A percentile compares a stretch with the other conserved stretches of the same genome.
Evolutionary conservation across 2,113 vertebrate genomes (phyloP).

Genomic region (Limanda limanda): DNA sequence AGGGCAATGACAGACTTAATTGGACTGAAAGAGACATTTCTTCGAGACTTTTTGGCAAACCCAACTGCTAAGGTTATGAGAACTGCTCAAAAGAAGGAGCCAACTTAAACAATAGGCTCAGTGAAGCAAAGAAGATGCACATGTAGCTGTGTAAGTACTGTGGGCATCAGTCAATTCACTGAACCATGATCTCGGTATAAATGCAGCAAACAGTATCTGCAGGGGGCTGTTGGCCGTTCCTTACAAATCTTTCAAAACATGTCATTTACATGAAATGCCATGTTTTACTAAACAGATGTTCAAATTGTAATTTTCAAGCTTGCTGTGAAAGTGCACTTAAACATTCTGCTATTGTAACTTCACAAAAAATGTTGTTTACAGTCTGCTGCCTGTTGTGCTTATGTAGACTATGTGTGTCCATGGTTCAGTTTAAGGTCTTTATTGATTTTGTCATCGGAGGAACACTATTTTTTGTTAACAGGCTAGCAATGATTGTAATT

Average conservation of each 20-base stretch:
- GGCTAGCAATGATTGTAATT: not conserved
- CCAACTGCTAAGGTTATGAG: conserved; percentile 52
- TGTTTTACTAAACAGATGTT: not conserved
- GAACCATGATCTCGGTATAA: conserved; percentile 37
- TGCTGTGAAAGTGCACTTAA: conserved; percentile 1
- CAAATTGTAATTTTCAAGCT: not conserved
- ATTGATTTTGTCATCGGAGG: not conserved
- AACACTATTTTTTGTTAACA: not conserved
- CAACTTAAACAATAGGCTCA: conserved; percentile 53
- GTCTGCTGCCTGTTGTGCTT: not conserved
- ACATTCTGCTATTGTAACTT: not conserved
- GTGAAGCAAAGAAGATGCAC: conserved; percentile 13
- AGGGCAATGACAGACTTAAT: conserved; percentile 74
- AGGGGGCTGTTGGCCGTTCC: conserved; percentile 32
- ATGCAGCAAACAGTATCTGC: conserved; percentile 42
- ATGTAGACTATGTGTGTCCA: not conserved
- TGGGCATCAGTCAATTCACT: conserved; percentile 48
- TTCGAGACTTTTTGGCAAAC: conserved; percentile 58
- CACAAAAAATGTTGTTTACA: not conserved
- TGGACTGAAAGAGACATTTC: conserved; percentile 65
- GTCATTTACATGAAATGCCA: not conserved
- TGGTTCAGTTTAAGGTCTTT: not conserved
- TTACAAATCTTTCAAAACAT: conserved; percentile 53
- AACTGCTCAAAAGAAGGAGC: conserved; percentile 43
- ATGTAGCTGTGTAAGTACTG: conserved; percentile 63